phyloP scores from a whole-genome alignment of 2,797 vertebrate species.

The Somateria mollissima region DNA sequence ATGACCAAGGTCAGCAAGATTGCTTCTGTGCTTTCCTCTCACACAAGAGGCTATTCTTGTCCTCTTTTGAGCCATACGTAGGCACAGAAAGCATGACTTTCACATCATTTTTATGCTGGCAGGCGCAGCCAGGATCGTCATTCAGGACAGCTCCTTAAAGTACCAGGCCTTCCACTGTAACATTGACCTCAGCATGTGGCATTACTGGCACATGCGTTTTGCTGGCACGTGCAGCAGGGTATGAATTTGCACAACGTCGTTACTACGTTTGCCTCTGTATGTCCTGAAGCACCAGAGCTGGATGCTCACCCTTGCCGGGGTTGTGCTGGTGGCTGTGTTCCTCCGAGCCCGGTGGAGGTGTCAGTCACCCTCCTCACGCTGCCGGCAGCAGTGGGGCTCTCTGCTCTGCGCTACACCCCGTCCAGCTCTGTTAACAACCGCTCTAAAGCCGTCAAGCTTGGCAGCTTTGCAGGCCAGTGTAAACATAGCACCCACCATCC shows the following conservation, averaged over 20 bases:
- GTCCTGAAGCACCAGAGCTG: not conserved
- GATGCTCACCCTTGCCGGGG: not conserved
- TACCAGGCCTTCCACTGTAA: not conserved
- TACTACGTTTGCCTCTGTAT: not conserved
- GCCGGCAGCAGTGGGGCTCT: not conserved
- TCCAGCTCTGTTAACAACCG: not conserved
- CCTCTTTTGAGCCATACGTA: not conserved
- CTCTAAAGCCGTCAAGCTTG: not conserved
- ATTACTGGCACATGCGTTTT: not conserved
- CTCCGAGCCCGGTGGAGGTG: not conserved
- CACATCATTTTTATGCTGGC: not conserved
- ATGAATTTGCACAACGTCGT: fast-evolving
- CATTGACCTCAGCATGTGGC: fast-evolving
- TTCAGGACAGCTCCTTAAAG: slow-evolving; percentile 37
- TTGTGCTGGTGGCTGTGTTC: not conserved
- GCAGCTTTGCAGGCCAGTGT: not conserved
- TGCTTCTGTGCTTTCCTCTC: not conserved
- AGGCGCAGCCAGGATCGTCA: not conserved
- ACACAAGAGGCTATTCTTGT: not conserved
- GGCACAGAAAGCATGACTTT: not conserved
- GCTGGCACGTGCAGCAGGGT: not conserved
- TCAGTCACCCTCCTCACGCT: not conserved
- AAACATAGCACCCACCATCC: not conserved
- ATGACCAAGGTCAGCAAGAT: not conserved
- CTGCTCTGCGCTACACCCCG: fast-evolving